Conservation (phyloP, 2,797 vertebrate genomes). For the Pelochelys cantorii region DNA sequence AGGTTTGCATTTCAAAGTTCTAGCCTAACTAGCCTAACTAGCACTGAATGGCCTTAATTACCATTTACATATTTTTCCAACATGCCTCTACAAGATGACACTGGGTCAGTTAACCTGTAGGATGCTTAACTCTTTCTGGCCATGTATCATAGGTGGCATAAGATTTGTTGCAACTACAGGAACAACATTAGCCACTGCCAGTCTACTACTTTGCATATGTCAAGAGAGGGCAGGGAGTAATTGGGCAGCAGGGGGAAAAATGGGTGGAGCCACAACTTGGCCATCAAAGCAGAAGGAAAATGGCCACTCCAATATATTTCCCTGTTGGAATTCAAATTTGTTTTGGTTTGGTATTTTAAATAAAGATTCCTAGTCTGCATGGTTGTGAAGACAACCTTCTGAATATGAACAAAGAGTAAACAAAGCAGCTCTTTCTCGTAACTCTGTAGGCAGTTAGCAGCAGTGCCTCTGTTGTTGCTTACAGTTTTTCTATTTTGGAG, state of each 20-base stretch:
- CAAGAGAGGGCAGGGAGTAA: not conserved
- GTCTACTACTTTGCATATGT: not conserved
- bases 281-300: not conserved
- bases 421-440: not conserved
- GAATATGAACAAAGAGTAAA: not conserved
- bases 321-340: not conserved
- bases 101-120: too few relatives aligned
- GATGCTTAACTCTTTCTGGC: too few relatives aligned
- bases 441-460: not conserved
- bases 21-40: too few relatives aligned
- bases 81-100: too few relatives aligned
- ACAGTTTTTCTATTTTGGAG: not conserved
- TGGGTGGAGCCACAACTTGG: not conserved
- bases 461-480: not conserved
- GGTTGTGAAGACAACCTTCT: not conserved
- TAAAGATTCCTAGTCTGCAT: not conserved
- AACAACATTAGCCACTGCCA: not conserved
- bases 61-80: too few relatives aligned
- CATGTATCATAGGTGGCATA: too few relatives aligned
- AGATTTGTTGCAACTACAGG: not conserved
- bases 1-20: too few relatives aligned
- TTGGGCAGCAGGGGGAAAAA: not conserved
- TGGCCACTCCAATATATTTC: not conserved
- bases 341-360: not conserved
- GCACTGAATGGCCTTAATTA: too few relatives aligned